A percentile compares a stretch with the other conserved stretches of the same genome.
phyloP scores from a whole-genome alignment of 92 coral and sea anemone genomes.

The Hydrozoanthus gracilis region DNA sequence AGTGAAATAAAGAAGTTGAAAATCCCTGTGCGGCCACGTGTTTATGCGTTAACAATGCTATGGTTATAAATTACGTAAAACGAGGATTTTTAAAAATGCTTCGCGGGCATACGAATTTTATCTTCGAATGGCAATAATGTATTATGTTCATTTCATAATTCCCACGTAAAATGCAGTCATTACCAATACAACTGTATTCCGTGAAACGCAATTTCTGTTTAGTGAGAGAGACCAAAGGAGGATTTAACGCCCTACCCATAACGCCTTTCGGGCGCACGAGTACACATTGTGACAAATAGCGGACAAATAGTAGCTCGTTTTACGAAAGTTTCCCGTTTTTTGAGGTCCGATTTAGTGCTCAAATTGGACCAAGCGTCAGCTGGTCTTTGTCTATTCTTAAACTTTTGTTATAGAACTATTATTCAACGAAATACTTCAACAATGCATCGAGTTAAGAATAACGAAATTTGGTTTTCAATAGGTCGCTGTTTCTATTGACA shows the following conservation, averaged over 20 bases:
- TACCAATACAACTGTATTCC: no score
- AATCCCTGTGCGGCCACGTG: no score
- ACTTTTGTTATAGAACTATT: neutral
- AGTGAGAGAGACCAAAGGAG: neutral
- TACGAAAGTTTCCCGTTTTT: neutral
- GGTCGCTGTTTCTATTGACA: neutral
- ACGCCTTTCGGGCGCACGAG: neutral
- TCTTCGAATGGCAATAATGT: no score
- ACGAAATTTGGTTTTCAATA: neutral
- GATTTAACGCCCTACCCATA: neutral
- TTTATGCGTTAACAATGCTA: no score
- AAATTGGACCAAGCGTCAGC: neutral
- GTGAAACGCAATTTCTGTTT: no score
- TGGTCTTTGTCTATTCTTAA: neutral
- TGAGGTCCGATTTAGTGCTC: slow-evolving; percentile 1
- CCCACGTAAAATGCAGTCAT: no score
- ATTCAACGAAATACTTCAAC: neutral
- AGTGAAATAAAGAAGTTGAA: no score
- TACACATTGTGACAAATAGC: neutral
- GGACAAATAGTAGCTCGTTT: neutral
- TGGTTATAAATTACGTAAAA: no score
- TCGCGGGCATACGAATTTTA: no score
- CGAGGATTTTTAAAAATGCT: no score
- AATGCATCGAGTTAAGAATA: neutral
- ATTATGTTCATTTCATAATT: no score